Percentiles rank a stretch among this genome's conserved stretches.
phyloP scores from a whole-genome alignment of 2,888 invertebrate species.

The Eupithecia insigniata region DNA sequence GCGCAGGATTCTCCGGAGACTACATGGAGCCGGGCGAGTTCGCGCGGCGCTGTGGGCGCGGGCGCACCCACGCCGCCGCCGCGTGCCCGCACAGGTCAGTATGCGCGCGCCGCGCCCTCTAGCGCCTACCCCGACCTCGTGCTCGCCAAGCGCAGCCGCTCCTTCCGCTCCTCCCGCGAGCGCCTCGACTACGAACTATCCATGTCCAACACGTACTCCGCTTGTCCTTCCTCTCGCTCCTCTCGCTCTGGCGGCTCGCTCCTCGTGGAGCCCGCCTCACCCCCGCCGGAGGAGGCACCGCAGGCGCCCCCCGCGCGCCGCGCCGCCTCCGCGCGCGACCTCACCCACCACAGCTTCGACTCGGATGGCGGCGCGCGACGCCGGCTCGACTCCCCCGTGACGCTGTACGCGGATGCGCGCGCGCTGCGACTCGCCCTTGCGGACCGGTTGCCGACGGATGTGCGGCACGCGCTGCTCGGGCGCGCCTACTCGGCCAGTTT shows the following conservation, averaged over 20 bases:
- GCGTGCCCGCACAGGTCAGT: slow-evolving; percentile 65
- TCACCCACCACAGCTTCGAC: slow-evolving; percentile 90
- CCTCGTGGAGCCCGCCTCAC: slow-evolving; percentile 61
- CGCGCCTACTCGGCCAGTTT: slow-evolving; percentile 94
- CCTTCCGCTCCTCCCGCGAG: slow-evolving; percentile 75
- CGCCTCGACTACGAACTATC: slow-evolving; percentile 85
- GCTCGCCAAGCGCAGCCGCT: slow-evolving; percentile 75
- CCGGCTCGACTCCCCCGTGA: slow-evolving; percentile 58
- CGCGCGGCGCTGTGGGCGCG: slow-evolving; percentile 72
- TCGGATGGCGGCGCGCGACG: slow-evolving; percentile 87
- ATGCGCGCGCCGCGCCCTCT: slow-evolving; percentile 72
- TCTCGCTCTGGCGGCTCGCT: slow-evolving; percentile 66
- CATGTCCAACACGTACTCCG: slow-evolving; percentile 84
- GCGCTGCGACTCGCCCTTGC: slow-evolving; percentile 74
- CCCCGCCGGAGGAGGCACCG: slow-evolving; percentile 41
- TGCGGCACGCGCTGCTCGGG: slow-evolving; percentile 62
- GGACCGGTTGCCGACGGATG: slow-evolving; percentile 79
- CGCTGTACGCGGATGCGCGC: slow-evolving; percentile 78
- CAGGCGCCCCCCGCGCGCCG: slow-evolving; percentile 71
- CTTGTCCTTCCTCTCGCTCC: slow-evolving; percentile 72
- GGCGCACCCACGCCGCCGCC: slow-evolving; percentile 82
- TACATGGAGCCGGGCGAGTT: slow-evolving; percentile 80
- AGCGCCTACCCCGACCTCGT: slow-evolving; percentile 80
- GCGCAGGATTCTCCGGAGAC: slow-evolving; percentile 80
- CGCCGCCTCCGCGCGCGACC: slow-evolving; percentile 91